A percentile compares a stretch with the other conserved stretches of the same genome.
These are phyloP conservation scores for Labeo rohita DNA, from an alignment of 2,113 vertebrate species.

Conservation along the genomic window DNA sequence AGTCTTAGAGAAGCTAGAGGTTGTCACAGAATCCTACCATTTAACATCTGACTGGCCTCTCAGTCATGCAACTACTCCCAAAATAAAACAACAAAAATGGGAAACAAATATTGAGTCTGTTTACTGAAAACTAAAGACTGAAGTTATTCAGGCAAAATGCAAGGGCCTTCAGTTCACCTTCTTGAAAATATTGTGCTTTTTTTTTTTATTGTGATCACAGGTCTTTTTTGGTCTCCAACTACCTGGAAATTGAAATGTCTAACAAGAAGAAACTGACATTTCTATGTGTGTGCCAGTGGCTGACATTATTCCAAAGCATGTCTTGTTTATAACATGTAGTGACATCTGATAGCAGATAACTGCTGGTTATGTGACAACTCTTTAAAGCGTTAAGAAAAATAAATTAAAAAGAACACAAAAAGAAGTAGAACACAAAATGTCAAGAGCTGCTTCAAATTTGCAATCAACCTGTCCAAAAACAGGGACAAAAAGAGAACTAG, in stretches of 20 bases:
- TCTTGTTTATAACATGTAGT: background rate
- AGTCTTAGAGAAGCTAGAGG: background rate
- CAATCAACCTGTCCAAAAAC: background rate
- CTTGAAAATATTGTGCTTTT: background rate
- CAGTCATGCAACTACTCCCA: background rate
- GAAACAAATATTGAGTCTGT: background rate
- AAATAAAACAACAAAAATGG: background rate
- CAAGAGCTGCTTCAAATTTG: background rate
- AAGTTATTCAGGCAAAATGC: background rate
- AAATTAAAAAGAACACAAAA: background rate
- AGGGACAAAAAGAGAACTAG: background rate
- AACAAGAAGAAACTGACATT: background rate
- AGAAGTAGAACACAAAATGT: background rate
- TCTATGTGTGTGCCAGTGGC: background rate
- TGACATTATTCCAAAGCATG: background rate
- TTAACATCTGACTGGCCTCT: constrained; percentile 29
- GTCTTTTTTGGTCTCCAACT: background rate
- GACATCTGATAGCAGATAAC: background rate
- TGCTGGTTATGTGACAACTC: background rate
- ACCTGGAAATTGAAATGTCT: background rate
- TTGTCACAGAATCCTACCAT: background rate
- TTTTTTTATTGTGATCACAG: background rate
- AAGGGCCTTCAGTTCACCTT: background rate
- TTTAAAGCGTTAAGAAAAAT: background rate
- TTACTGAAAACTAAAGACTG: background rate